Base-by-base conservation (phyloP, 2,888 invertebrate genomes). In the Heliconius erato region DNA sequence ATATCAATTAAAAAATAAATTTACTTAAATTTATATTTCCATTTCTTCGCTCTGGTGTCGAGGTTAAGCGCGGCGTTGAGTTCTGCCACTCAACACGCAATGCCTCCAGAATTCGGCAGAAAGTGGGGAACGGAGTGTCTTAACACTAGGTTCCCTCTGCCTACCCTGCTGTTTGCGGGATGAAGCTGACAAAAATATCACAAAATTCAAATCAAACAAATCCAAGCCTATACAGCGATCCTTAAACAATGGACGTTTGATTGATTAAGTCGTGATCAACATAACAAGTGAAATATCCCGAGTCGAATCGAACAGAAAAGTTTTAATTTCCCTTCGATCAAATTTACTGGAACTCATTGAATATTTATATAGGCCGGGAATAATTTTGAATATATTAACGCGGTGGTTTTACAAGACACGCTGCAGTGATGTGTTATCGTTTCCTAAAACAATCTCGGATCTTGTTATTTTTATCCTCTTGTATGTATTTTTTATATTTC, bases 251-350 rank as follows among this genome's bases (percentile, higher is more conserved):
- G 83, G 83, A 76, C 82, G 82, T 54, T 85, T 85, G 84, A 85
- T 85, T 85, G 84, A 85, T 85, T 85, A 83, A 83, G 76, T 79
- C 84, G 83, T 82, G 83, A 83, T 83, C 84, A 82, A 83, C 84
- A 84, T 84, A 79, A 84, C 82, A 85, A 85, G 83, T 82, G 84
- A 83, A 59, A 82, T 83, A 82, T 77, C 76, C 76, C 78, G 83
- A 82, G 83, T 81, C 82, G 82, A 83, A 83, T 83, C 83, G 82
- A 82, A 82, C 80, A 82, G 84, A 83, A 85, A 85, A 85, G 80
- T 85, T 85, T 85, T 85, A 85, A 85, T 83, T 85, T 84, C 83
- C 84, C 80, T 85, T 83, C 84, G 83, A 83, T 85, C 84, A 85
- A 85, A 82, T 85, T 83, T 80, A 79, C 74, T 83, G 79, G 79